These are phyloP conservation scores for Apamea epomidion DNA, from an alignment of 2,888 invertebrate genomes.

Conservation along the genomic window DNA sequence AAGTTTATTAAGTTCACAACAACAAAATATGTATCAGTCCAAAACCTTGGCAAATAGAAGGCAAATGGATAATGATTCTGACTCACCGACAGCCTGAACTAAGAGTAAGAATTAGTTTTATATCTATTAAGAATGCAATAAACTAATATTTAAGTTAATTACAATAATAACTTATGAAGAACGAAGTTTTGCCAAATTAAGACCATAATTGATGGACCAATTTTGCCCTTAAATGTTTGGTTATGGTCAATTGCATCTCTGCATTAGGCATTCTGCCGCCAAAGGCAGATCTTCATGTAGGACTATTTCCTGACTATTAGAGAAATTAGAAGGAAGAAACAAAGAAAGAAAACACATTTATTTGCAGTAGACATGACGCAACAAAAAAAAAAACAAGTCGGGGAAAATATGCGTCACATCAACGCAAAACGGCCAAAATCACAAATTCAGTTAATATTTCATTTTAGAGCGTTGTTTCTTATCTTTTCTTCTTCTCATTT, in stretches of 20 bases:
- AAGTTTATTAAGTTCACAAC: neutral
- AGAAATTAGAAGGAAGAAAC: neutral
- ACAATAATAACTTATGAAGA: neutral
- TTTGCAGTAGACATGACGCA: no score
- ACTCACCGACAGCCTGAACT: constrained; percentile 19
- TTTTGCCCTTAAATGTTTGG: neutral
- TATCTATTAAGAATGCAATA: constrained; percentile 4
- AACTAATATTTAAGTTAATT: constrained; percentile 8
- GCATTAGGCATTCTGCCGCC: neutral
- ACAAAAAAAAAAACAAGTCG: neutral
- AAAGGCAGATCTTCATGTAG: neutral
- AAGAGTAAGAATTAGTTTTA: constrained; percentile 9
- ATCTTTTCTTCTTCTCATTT: neutral
- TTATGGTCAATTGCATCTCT: neutral
- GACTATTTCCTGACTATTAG: neutral
- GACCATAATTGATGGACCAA: neutral
- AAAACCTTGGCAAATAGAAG: constrained; percentile 42
- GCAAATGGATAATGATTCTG: constrained; percentile 15
- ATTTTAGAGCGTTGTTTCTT: neutral
- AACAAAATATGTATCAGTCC: constrained; percentile 2
- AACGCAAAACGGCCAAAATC: neutral
- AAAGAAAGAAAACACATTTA: no score
- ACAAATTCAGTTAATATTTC: neutral
- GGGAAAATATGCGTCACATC: neutral
- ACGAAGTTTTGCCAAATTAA: neutral